A percentile compares a stretch with the other conserved stretches of the same genome.
These are phyloP conservation scores for Ceratina australensis DNA, from an alignment of 1,140 invertebrate genomes.

Conservation along the genomic window DNA sequence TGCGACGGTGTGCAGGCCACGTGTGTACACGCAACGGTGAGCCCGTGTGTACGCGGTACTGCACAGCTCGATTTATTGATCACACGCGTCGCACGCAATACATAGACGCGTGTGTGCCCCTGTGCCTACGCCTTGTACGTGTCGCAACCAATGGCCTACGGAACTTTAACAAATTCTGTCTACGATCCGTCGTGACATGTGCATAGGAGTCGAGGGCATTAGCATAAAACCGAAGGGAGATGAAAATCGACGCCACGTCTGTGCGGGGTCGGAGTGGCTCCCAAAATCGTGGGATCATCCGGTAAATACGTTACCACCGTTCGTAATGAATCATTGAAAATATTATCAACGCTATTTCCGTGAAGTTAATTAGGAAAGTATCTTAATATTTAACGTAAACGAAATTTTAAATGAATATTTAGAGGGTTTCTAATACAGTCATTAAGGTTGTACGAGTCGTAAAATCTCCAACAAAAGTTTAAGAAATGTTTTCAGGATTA, in stretches of 20 bases:
- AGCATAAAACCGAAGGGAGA: conserved; percentile 26
- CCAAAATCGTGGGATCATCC: conserved; percentile 7
- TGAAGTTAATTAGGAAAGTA: not conserved
- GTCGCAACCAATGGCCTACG: conserved; percentile 41
- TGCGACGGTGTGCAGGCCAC: conserved; percentile 44
- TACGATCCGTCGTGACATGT: conserved; percentile 35
- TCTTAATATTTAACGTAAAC: not conserved
- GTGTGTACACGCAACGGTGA: conserved; percentile 57
- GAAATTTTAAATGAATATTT: too few species aligned
- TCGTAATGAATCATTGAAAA: not conserved
- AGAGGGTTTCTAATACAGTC: not conserved
- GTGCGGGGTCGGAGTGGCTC: not conserved
- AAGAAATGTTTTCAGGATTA: too few species aligned
- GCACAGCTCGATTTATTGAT: conserved; percentile 78
- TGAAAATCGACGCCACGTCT: not conserved
- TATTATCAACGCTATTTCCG: not conserved
- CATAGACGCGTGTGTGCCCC: conserved; percentile 55
- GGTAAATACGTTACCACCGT: not conserved
- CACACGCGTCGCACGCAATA: conserved; percentile 75
- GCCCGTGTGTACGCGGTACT: conserved; percentile 66
- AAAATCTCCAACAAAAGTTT: too few species aligned
- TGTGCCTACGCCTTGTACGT: conserved; percentile 44
- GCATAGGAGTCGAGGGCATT: conserved; percentile 23
- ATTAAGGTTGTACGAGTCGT: too few species aligned
- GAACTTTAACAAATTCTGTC: conserved; percentile 55